Conservation (phyloP, 2,888 invertebrate species). For the Laothoe populi region DNA sequence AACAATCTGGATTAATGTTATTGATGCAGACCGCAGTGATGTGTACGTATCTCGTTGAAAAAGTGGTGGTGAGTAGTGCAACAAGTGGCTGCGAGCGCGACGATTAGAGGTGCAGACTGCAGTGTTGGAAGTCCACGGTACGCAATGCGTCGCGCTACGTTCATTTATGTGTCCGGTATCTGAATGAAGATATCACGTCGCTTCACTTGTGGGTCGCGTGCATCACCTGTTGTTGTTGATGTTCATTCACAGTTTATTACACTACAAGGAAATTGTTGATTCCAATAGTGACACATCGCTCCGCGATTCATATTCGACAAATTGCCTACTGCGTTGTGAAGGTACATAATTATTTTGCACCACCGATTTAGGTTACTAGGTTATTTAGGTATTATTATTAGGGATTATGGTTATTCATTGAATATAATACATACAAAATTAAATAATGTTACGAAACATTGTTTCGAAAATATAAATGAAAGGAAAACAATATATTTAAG, state of each 20-base stretch:
- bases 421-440: too few relatives aligned
- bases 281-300: neutral
- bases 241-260: conserved; percentile 59
- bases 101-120: conserved; percentile 34
- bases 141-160: conserved; percentile 59
- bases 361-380: too few relatives aligned
- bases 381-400: too few relatives aligned
- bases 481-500: too few relatives aligned
- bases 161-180: conserved; percentile 78
- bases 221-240: conserved; percentile 54
- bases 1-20: neutral
- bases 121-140: conserved; percentile 46
- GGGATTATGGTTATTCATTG: too few relatives aligned
- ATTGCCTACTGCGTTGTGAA: too few relatives aligned
- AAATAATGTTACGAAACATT: too few relatives aligned
- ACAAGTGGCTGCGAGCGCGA: conserved; percentile 23
- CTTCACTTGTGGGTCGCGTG: conserved; percentile 60
- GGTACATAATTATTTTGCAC: too few relatives aligned
- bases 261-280: conserved; percentile 7
- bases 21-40: neutral
- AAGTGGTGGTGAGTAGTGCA: conserved; percentile 43
- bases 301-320: neutral
- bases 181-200: conserved; percentile 77
- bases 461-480: too few relatives aligned
- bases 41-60: conserved; percentile 9